Conservation (phyloP, 23 tunicate species). For the Styela plicata region DNA sequence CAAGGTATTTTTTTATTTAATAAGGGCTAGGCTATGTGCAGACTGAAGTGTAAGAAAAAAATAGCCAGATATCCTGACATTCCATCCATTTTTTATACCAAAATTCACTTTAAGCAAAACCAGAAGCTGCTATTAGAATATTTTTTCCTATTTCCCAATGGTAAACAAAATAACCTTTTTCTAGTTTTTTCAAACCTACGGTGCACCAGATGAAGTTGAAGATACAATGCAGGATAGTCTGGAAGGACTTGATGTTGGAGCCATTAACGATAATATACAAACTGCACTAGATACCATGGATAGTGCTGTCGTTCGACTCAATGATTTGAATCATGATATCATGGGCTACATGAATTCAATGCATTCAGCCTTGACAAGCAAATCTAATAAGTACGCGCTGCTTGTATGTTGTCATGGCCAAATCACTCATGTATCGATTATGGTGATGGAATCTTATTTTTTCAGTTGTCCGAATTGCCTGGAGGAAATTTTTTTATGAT, state of each 20-base stretch:
- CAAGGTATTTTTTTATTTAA: too few relatives aligned
- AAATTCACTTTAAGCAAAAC: too few relatives aligned
- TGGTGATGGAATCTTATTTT: too few relatives aligned
- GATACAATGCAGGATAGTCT: constrained; percentile 27
- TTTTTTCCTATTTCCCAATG: not conserved
- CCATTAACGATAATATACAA: constrained; percentile 36
- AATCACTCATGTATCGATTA: too few relatives aligned
- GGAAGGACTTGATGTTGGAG: constrained; percentile 38
- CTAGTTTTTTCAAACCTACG: constrained; percentile 48
- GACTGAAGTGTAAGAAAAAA: too few relatives aligned
- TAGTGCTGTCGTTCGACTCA: constrained; percentile 29
- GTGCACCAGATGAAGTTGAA: constrained; percentile 24
- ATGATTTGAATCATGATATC: constrained; percentile 51
- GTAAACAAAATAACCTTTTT: not conserved
- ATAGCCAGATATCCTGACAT: too few relatives aligned
- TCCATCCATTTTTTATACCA: too few relatives aligned
- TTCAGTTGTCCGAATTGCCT: too few relatives aligned
- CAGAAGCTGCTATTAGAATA: not conserved
- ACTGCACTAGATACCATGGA: constrained; percentile 62
- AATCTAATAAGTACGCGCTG: constrained; percentile 72
- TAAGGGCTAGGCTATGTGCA: too few relatives aligned
- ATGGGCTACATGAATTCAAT: constrained; percentile 52
- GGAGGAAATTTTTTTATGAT: too few relatives aligned
- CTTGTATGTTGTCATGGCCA: too few relatives aligned
- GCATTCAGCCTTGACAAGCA: constrained; percentile 49